phyloP scores from a whole-genome alignment of 2,888 invertebrate species.

The Alviniconcha strummeri region DNA sequence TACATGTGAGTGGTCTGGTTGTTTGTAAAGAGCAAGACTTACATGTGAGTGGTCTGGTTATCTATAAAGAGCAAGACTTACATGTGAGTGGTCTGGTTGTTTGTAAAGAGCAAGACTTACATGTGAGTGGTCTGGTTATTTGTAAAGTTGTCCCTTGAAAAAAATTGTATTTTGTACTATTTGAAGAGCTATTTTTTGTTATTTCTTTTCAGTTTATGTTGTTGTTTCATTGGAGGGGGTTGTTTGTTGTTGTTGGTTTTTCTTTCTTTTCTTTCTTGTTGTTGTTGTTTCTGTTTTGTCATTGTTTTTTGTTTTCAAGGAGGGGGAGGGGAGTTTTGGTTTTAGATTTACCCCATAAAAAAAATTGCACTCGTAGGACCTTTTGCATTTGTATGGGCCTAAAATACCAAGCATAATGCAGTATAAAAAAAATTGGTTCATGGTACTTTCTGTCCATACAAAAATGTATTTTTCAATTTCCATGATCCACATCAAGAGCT shows the following conservation, averaged over 20 bases:
- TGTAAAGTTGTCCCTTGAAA: too few species aligned
- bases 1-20: slow-evolving; percentile 44
- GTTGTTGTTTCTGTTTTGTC: neutral
- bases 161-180: too few species aligned
- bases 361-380: too few species aligned
- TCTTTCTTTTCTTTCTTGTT: neutral
- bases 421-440: neutral
- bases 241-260: neutral
- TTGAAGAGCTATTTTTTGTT: neutral
- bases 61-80: slow-evolving; percentile 42
- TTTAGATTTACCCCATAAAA: too few species aligned
- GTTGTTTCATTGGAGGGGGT: neutral
- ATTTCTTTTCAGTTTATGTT: neutral
- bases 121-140: slow-evolving; percentile 40
- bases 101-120: slow-evolving; percentile 43
- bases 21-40: slow-evolving; percentile 41
- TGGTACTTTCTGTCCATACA: neutral
- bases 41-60: slow-evolving; percentile 40
- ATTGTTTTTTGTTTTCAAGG: neutral
- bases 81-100: slow-evolving; percentile 40
- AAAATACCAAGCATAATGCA: too few species aligned
- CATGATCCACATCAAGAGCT: too few species aligned
- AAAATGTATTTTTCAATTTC: too few species aligned
- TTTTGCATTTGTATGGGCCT: too few species aligned
- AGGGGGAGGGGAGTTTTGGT: too few species aligned